A percentile compares a stretch with the other conserved stretches of the same genome.
phyloP scores from a whole-genome alignment of 2,113 vertebrate species.

The Eretmochelys imbricata region DNA sequence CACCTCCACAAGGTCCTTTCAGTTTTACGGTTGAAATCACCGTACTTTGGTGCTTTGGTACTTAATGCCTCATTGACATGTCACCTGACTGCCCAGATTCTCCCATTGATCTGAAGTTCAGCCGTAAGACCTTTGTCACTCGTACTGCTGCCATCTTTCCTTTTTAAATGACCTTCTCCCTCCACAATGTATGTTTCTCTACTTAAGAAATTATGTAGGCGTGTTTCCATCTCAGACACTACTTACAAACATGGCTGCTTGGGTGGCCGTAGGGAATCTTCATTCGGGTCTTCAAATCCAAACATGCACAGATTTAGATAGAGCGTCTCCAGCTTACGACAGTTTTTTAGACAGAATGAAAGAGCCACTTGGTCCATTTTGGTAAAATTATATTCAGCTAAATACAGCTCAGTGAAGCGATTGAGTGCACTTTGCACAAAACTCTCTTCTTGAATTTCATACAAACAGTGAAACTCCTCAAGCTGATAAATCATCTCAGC shows the following conservation, averaged over 20 bases:
- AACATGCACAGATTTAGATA: slow-evolving; percentile 1
- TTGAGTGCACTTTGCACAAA: slow-evolving; percentile 41
- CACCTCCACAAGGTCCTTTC: too few species aligned
- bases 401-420: slow-evolving; percentile 25
- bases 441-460: slow-evolving; percentile 63
- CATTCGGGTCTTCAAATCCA: not conserved
- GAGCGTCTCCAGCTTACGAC: not conserved
- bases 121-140: not conserved
- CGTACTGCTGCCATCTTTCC: not conserved
- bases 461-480: slow-evolving; percentile 69
- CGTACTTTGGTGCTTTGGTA: too few species aligned
- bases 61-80: too few species aligned
- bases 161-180: not conserved
- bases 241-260: not conserved
- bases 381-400: not conserved
- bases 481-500: slow-evolving; percentile 13
- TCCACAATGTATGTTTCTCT: not conserved
- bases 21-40: too few species aligned
- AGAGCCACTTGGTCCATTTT: slow-evolving; percentile 48
- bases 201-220: not conserved
- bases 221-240: not conserved
- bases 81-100: too few species aligned
- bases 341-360: slow-evolving; percentile 60
- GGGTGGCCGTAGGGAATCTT: not conserved
- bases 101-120: not conserved